Evolutionary conservation across 2,113 vertebrate genomes (phyloP).

Genomic region (Trichomycterus rosablanca): DNA sequence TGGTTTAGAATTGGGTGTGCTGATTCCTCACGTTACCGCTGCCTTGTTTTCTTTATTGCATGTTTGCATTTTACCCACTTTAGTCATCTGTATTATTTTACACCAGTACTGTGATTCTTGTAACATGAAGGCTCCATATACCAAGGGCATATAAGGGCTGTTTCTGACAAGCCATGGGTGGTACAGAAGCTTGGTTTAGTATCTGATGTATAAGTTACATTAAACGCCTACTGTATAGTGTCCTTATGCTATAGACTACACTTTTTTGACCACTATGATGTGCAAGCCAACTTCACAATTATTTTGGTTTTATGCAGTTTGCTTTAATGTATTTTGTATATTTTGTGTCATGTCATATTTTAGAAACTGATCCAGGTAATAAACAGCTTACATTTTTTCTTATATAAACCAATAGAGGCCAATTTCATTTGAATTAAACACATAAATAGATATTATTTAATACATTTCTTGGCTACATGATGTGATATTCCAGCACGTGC

Average conservation of each 20-base stretch:
- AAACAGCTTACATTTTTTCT: neutral
- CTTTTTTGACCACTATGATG: slow-evolving; percentile 3
- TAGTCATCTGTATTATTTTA: neutral
- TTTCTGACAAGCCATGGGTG: slow-evolving; percentile 2
- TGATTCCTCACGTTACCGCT: slow-evolving; percentile 20
- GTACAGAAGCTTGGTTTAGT: slow-evolving; percentile 1
- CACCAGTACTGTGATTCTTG: neutral
- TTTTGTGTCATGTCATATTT: slow-evolving; percentile 15
- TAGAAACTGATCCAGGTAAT: neutral
- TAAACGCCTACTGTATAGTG: neutral
- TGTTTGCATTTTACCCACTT: slow-evolving; percentile 9
- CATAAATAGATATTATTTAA: slow-evolving; percentile 21
- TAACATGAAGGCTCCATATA: neutral
- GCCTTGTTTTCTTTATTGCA: slow-evolving; percentile 18
- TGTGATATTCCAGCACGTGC: slow-evolving; percentile 26
- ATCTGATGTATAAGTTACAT: neutral
- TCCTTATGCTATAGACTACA: neutral
- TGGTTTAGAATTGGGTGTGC: slow-evolving; percentile 20
- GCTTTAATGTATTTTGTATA: slow-evolving; percentile 6
- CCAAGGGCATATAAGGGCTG: neutral
- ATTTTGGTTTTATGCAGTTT: slow-evolving; percentile 8
- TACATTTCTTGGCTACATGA: slow-evolving; percentile 11
- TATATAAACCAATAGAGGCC: neutral
- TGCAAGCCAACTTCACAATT: neutral
- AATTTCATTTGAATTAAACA: slow-evolving; percentile 25